Conservation (phyloP, 30 jellyfish, hydroid and myxozoan genomes). For the Turritopsis dohrnii region DNA sequence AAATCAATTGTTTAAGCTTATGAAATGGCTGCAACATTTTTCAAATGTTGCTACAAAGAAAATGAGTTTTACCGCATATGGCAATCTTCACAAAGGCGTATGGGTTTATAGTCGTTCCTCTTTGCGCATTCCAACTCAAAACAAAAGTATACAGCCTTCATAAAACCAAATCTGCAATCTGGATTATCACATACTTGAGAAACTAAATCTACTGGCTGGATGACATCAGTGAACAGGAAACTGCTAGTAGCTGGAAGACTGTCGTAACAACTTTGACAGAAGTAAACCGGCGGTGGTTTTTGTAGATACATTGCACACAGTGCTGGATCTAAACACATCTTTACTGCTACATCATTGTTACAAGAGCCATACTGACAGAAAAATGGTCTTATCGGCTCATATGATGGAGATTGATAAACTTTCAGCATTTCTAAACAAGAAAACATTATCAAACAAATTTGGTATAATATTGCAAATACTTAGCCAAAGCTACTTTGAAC, state of each 20-base stretch:
- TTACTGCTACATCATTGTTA: slow-evolving; percentile 48
- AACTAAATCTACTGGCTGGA: slow-evolving; percentile 59
- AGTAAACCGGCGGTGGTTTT: slow-evolving; percentile 71
- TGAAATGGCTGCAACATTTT: too few relatives aligned
- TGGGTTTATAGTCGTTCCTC: slow-evolving; percentile 58
- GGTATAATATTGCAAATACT: too few relatives aligned
- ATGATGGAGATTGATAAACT: slow-evolving; percentile 53
- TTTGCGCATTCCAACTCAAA: slow-evolving; percentile 62
- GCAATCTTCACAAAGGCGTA: slow-evolving; percentile 73
- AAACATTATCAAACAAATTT: too few relatives aligned
- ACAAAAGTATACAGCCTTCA: slow-evolving; percentile 71
- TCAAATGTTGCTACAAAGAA: neutral
- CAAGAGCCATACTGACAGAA: slow-evolving; percentile 46
- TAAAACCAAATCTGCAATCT: slow-evolving; percentile 41
- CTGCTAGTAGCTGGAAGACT: slow-evolving; percentile 24
- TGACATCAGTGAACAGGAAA: slow-evolving; percentile 42
- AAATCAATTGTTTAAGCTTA: neutral
- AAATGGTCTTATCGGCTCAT: slow-evolving; percentile 31
- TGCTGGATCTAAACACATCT: slow-evolving; percentile 66
- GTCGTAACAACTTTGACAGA: slow-evolving; percentile 53
- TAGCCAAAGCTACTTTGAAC: too few relatives aligned
- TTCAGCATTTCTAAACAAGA: slow-evolving; percentile 43
- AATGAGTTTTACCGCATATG: slow-evolving; percentile 40
- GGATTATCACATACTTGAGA: slow-evolving; percentile 67
- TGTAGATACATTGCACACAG: slow-evolving; percentile 52